Percentiles rank a stretch among this genome's conserved stretches.
phyloP scores from a whole-genome alignment of 2,888 invertebrate genomes.

The Drosophila siamana region DNA sequence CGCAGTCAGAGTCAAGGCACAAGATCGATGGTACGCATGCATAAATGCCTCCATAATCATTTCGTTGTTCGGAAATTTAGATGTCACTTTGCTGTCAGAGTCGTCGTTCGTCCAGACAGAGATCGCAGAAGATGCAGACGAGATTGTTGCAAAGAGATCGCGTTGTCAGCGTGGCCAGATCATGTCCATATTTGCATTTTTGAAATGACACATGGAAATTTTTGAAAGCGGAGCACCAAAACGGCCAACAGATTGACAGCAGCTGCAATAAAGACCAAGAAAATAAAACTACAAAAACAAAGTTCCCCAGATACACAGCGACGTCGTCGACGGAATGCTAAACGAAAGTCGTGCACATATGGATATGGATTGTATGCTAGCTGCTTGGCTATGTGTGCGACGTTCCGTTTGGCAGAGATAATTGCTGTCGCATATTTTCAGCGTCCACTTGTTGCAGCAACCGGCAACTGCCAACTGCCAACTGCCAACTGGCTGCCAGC shows the following conservation, averaged over 20 bases:
- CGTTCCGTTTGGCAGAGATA: conserved; percentile 63
- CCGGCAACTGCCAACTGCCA: conserved; percentile 26
- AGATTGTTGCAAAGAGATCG: conserved; percentile 10
- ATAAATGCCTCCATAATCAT: conserved; percentile 81
- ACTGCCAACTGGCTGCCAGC: conserved; percentile 45
- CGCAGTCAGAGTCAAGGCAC: conserved; percentile 43
- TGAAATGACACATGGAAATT: conserved; percentile 82
- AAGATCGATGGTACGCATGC: conserved; percentile 74
- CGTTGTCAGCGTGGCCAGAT: conserved; percentile 57
- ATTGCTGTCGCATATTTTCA: conserved; percentile 78
- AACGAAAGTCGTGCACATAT: conserved; percentile 74
- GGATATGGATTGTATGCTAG: conserved; percentile 24
- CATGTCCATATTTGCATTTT: conserved; percentile 82
- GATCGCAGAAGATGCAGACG: conserved; percentile 20
- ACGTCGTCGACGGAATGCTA: conserved; percentile 48
- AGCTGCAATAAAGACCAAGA: conserved; percentile 62
- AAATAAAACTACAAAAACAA: neutral
- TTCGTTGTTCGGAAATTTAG: conserved; percentile 81
- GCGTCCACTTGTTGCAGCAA: conserved; percentile 71
- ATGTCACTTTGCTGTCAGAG: conserved; percentile 79
- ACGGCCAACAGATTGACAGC: conserved; percentile 79
- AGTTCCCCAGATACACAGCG: neutral
- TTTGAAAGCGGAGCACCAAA: conserved; percentile 71
- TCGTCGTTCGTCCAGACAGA: too few relatives aligned
- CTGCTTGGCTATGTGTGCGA: neutral